Percentiles rank a stretch among this genome's conserved stretches.
phyloP scores from a whole-genome alignment of 1,140 invertebrate species.

The Telenomus remus region DNA sequence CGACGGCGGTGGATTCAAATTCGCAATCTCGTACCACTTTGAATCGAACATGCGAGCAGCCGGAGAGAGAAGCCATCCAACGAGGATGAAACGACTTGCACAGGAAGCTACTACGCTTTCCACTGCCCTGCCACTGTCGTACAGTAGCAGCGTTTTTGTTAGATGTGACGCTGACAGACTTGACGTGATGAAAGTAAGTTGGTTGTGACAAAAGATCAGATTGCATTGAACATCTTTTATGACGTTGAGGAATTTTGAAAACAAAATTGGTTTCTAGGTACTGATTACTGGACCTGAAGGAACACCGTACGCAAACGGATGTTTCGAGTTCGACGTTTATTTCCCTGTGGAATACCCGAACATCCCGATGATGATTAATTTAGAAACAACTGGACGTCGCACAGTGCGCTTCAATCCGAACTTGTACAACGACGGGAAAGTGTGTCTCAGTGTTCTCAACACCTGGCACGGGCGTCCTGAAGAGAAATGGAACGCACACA shows the following conservation, averaged over 20 bases:
- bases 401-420: constrained; percentile 97
- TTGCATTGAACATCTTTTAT: too few relatives aligned
- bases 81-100: constrained; percentile 92
- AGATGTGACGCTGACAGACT: constrained; percentile 94
- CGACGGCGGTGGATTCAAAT: constrained; percentile 84
- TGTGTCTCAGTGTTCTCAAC: constrained; percentile 95
- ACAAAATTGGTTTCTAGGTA: constrained; percentile 77
- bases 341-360: constrained; percentile 92
- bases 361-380: constrained; percentile 89
- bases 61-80: constrained; percentile 88
- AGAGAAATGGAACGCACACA: constrained; percentile 98
- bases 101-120: constrained; percentile 97
- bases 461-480: constrained; percentile 99
- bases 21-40: constrained; percentile 93
- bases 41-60: constrained; percentile 91
- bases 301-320: constrained; percentile 92
- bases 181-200: constrained; percentile 93
- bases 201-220: too few relatives aligned
- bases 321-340: constrained; percentile 93
- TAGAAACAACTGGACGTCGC: constrained; percentile 95
- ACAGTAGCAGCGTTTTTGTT: constrained; percentile 96
- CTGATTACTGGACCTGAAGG: constrained; percentile 93
- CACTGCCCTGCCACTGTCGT: constrained; percentile 93
- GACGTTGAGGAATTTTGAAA: constrained; percentile 2
- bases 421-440: constrained; percentile 97